A percentile compares a stretch with the other conserved stretches of the same genome.
phyloP scores from a whole-genome alignment of 2,888 invertebrate genomes.

The Drosophila mercatorum region DNA sequence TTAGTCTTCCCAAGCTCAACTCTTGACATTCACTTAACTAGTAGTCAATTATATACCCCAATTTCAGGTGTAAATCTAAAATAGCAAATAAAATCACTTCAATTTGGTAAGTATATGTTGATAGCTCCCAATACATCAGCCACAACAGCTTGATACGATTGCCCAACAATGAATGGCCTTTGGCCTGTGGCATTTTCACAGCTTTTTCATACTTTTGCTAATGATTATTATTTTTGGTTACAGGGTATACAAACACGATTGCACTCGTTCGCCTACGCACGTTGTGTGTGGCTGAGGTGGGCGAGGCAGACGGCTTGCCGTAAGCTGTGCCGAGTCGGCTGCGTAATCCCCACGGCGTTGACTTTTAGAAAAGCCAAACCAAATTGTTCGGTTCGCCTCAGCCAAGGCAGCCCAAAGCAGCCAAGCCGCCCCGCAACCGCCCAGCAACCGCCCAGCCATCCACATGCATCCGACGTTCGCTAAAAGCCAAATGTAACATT shows the following conservation, averaged over 20 bases:
- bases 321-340: conserved; percentile 29
- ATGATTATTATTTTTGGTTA: conserved; percentile 12
- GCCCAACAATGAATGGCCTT: background rate
- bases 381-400: conserved; percentile 70
- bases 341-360: conserved; percentile 34
- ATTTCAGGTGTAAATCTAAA: background rate
- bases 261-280: conserved; percentile 12
- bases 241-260: conserved; percentile 18
- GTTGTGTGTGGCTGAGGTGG: conserved; percentile 7
- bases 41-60: no score
- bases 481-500: conserved; percentile 75
- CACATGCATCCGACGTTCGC: conserved; percentile 24
- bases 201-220: conserved; percentile 7
- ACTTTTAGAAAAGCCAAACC: conserved; percentile 64
- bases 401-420: conserved; percentile 12
- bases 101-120: background rate
- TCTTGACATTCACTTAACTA: no score
- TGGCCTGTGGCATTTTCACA: conserved; percentile 6
- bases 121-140: background rate
- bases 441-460: background rate
- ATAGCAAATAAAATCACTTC: background rate
- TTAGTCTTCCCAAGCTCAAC: no score
- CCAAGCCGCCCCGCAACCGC: background rate
- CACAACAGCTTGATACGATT: background rate
- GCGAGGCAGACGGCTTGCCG: conserved; percentile 14